Conservation (phyloP, 2,797 vertebrate species). For the Oreochromis grahami region DNA sequence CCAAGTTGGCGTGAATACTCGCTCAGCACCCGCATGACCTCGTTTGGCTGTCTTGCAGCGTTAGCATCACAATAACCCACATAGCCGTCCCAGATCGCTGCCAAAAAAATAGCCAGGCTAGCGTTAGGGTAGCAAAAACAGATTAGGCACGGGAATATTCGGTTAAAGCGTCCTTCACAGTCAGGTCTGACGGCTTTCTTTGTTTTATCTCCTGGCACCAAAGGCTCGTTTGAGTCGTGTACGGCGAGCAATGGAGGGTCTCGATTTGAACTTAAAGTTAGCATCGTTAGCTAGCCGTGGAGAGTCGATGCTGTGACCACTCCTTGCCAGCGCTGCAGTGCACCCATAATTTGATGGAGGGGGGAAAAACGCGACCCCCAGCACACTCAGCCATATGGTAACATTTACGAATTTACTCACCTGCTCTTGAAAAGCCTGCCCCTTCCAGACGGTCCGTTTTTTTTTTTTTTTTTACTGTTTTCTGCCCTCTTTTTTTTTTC, state of each 20-base stretch:
- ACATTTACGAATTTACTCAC: constrained; percentile 31
- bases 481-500: constrained; percentile 27
- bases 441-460: background rate
- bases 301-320: constrained; percentile 66
- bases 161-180: background rate
- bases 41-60: constrained; percentile 57
- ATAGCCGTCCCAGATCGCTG: constrained; percentile 23
- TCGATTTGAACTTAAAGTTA: constrained; percentile 18
- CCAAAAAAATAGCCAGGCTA: constrained; percentile 28
- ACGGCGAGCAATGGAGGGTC: background rate
- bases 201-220: fast-evolving
- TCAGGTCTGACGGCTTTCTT: background rate
- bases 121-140: constrained; percentile 53
- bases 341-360: background rate
- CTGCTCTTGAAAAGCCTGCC: constrained; percentile 16
- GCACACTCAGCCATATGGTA: background rate
- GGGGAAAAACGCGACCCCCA: background rate
- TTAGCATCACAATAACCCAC: constrained; percentile 76
- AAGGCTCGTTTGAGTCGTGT: fast-evolving
- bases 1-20: background rate
- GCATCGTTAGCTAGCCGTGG: constrained; percentile 27
- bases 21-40: constrained; percentile 52
- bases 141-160: constrained; percentile 5
- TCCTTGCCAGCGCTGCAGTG: constrained; percentile 74
- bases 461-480: background rate